These are phyloP conservation scores for Sebastes minor DNA, from an alignment of 2,797 vertebrate genomes.

Conservation along the genomic window DNA sequence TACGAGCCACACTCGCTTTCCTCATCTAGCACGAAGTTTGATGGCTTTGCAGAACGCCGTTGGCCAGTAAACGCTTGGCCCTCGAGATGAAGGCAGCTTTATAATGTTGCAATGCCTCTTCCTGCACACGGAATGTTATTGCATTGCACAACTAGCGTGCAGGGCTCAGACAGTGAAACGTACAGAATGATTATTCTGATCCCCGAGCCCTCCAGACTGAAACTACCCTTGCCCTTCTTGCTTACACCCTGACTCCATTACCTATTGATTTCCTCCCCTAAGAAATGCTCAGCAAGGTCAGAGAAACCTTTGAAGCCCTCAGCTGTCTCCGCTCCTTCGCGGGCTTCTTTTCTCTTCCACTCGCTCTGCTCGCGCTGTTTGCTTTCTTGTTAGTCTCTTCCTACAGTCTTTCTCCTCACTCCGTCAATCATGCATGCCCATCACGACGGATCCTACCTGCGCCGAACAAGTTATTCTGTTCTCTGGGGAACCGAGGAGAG, in stretches of 20 bases:
- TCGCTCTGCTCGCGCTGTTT: constrained; percentile 20
- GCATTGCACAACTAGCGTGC: constrained; percentile 16
- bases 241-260: constrained; percentile 75
- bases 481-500: constrained; percentile 45
- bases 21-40: constrained; percentile 11
- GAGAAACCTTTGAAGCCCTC: constrained; percentile 69
- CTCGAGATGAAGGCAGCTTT: constrained; percentile 18
- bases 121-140: constrained; percentile 20
- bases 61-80: constrained; percentile 7
- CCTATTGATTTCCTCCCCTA: constrained; percentile 77
- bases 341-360: constrained; percentile 10
- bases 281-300: constrained; percentile 75
- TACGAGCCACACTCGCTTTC: neutral
- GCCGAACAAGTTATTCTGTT: constrained; percentile 52
- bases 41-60: constrained; percentile 23
- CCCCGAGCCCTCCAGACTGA: constrained; percentile 31
- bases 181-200: constrained; percentile 66
- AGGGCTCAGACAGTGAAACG: constrained; percentile 44
- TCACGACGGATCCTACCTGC: constrained; percentile 55
- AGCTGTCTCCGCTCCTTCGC: constrained; percentile 41
- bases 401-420: constrained; percentile 37
- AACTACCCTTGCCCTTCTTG: constrained; percentile 61
- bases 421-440: constrained; percentile 64
- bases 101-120: constrained; percentile 4
- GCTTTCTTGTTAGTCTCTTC: constrained; percentile 53